Base-by-base conservation (phyloP, 2,888 invertebrate species). In the Clostera curtula region DNA sequence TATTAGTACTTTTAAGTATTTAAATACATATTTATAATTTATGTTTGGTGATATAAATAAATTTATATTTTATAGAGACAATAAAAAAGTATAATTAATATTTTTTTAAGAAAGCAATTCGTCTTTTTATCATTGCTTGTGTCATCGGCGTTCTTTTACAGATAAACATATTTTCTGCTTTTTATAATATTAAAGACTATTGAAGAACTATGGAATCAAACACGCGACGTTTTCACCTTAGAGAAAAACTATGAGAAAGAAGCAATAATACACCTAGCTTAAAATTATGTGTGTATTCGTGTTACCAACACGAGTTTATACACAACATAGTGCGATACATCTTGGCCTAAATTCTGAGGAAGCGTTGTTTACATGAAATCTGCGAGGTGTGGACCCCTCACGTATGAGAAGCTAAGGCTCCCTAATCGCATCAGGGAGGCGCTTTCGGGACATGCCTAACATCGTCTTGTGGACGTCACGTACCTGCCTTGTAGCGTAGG, bases 341-440 rank as follows among this genome's bases (percentile, higher is more conserved):
- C 10, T 18, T 3, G n/a, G 2, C 9, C 14, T 19, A 29, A 8
- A 23, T 28, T 14, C 21, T 5, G 2, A 13, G n/a, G n/a, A 23
- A 2, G 10, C 22, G 14, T 28, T 25, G n/a, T 11, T 24, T 23
- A 15, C 23, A 15, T 16, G 15, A 10, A 19, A 24, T 20, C 15
- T 8, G 20, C 15, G 20, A 29, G 26, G 33, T 34, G 22, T 22
- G n/a, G 25, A 25, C 25, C 27, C 18, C 20, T 25, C 21, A 32
- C 25, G 15, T 20, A 15, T 9, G 6, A 12, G 21, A 8, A 11
- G n/a, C 14, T 9, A 25, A 26, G 16, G 25, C 27, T 16, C 24
- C 28, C 21, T 54, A 56, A 56, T 54, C 56, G 44, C 38, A 49
- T 50, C 41, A 49, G 32, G 34, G 40, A 32, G 35, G 23, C 33